Evolutionary conservation across 2,797 vertebrate genomes (phyloP).

Genomic region (Coreius guichenoti): DNA sequence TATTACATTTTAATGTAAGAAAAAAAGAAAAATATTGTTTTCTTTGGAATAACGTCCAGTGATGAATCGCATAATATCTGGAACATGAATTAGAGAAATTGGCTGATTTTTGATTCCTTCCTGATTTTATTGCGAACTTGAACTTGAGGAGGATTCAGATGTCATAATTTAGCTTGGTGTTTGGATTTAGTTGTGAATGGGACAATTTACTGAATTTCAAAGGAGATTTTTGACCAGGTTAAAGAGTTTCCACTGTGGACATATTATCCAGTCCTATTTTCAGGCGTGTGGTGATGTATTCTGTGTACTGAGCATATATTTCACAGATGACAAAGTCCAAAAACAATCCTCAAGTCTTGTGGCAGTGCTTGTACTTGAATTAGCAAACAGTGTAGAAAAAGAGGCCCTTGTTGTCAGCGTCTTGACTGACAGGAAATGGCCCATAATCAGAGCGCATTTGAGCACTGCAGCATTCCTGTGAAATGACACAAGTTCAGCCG

Average conservation of each 20-base stretch:
- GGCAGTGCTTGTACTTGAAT: constrained; percentile 4
- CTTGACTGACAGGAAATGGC: constrained; percentile 85
- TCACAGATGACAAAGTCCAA: constrained; percentile 2
- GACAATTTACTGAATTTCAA: neutral
- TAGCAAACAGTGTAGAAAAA: constrained; percentile 67
- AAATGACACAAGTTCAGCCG: constrained; percentile 84
- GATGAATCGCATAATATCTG: neutral
- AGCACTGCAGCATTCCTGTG: constrained; percentile 82
- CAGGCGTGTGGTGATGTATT: neutral
- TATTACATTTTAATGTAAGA: neutral
- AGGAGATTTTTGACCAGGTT: neutral
- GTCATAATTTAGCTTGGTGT: neutral
- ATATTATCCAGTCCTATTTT: neutral
- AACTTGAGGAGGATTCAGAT: neutral
- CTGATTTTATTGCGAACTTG: neutral
- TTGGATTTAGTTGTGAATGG: neutral
- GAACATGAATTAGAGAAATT: neutral
- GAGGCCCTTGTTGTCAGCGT: constrained; percentile 74
- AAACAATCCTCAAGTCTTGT: neutral
- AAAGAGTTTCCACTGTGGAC: constrained; percentile 7
- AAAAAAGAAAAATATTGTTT: neutral
- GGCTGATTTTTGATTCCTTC: neutral
- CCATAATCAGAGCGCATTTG: constrained; percentile 80
- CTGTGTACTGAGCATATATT: neutral
- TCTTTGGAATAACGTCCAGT: neutral